Percentiles rank a stretch among this genome's conserved stretches.
phyloP scores from a whole-genome alignment of 2,113 vertebrate genomes.

The Picathartes gymnocephalus region DNA sequence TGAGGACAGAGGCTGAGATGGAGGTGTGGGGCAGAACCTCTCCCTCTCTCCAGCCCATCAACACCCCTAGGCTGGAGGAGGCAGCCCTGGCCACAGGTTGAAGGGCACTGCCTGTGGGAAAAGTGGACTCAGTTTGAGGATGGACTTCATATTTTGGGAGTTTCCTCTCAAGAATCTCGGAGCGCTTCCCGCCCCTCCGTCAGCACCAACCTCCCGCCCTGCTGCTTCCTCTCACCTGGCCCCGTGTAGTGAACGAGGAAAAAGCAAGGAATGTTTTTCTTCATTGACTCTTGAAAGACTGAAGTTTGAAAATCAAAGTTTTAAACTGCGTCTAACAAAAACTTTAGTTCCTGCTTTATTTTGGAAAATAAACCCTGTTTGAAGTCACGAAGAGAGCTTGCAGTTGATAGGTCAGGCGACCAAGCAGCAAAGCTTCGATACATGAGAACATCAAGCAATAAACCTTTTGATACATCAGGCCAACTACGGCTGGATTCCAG shows the following conservation, averaged over 20 bases:
- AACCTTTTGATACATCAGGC: background rate
- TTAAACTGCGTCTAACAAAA: background rate
- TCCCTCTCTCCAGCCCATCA: background rate
- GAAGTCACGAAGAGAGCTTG: background rate
- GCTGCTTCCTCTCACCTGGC: background rate
- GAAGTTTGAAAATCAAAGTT: background rate
- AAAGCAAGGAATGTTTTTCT: too few species aligned
- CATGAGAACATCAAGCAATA: background rate
- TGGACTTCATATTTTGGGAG: background rate
- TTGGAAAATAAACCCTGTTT: background rate
- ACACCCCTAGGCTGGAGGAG: background rate
- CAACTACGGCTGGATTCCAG: background rate
- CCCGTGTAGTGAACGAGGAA: background rate
- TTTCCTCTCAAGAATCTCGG: background rate
- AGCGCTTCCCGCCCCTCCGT: background rate
- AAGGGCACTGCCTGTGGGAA: background rate
- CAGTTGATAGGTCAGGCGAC: background rate
- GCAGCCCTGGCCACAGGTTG: background rate
- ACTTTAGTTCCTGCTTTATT: background rate
- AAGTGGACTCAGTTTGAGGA: fast-evolving
- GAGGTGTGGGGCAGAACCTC: background rate
- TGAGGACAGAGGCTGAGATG: background rate
- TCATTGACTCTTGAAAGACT: background rate
- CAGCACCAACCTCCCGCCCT: background rate
- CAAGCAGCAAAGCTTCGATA: background rate